Conservation (phyloP, 2,113 vertebrate species). For the Ictalurus punctatus region DNA sequence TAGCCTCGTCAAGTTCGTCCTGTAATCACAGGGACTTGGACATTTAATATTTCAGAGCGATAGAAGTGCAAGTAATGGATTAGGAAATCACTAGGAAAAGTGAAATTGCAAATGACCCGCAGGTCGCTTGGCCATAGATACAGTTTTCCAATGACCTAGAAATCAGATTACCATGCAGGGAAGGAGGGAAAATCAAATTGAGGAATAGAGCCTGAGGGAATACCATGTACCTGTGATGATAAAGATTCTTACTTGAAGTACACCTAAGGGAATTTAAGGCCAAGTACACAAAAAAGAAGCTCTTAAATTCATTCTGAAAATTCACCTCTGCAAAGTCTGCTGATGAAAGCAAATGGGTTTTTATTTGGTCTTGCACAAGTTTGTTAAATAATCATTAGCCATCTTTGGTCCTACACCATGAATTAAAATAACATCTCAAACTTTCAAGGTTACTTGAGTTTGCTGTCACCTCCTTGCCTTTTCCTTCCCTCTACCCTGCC, state of each 20-base stretch:
- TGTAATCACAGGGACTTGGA: conserved; percentile 45
- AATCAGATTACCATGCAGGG: conserved; percentile 56
- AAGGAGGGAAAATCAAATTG: conserved; percentile 55
- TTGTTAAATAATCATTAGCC: neutral
- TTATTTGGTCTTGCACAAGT: neutral
- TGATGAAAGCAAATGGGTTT: neutral
- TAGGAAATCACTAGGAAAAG: conserved; percentile 52
- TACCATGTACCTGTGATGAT: conserved; percentile 43
- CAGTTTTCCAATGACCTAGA: conserved; percentile 56
- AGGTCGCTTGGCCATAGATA: conserved; percentile 56
- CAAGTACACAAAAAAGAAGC: neutral
- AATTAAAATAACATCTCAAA: neutral
- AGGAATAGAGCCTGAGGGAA: conserved; percentile 48
- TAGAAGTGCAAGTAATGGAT: conserved; percentile 48
- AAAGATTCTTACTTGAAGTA: conserved; percentile 43
- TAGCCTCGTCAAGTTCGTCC: conserved; percentile 50
- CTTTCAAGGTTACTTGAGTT: conserved; percentile 17
- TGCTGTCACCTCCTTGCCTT: neutral
- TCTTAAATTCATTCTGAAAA: conserved; percentile 26
- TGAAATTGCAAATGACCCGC: conserved; percentile 59
- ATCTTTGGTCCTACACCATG: neutral
- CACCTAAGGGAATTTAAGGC: conserved; percentile 41
- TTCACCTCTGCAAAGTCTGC: neutral
- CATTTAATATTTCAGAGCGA: conserved; percentile 46
- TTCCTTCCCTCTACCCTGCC: neutral